A percentile compares a stretch with the other conserved stretches of the same genome.
These are phyloP conservation scores for Centropyge bicolor DNA, from an alignment of 2,797 vertebrate genomes.

Conservation along the genomic window DNA sequence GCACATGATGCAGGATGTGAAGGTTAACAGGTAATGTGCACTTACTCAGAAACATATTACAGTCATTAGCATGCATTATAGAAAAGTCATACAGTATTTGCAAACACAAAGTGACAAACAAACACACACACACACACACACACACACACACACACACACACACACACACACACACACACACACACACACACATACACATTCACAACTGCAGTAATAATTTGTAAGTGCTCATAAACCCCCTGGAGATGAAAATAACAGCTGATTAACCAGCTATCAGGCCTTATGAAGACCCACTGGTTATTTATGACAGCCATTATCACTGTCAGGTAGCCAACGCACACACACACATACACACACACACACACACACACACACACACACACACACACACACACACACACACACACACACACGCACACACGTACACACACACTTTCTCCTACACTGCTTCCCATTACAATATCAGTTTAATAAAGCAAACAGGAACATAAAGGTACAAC, in stretches of 20 bases:
- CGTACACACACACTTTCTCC: background rate
- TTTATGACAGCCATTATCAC: conserved; percentile 60
- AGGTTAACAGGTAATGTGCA: conserved; percentile 17
- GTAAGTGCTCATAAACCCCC: conserved; percentile 34
- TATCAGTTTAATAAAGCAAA: conserved; percentile 26
- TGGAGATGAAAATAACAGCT: conserved; percentile 48
- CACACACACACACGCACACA: background rate
- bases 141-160: conserved; percentile 2
- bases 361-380: too few relatives aligned
- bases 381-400: background rate
- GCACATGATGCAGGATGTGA: background rate
- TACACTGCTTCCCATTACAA: background rate
- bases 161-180: background rate
- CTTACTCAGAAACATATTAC: background rate
- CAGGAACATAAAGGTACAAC: background rate
- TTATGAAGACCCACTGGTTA: conserved; percentile 52
- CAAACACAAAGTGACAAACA: background rate
- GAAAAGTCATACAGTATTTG: background rate
- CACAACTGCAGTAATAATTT: conserved; percentile 39
- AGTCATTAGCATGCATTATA: conserved; percentile 21
- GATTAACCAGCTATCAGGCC: conserved; percentile 63
- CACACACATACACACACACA: background rate
- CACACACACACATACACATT: background rate
- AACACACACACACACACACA: background rate
- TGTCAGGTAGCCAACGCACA: conserved; percentile 30